Base-by-base conservation (phyloP, 2,797 vertebrate species). In the Cirrhinus mrigala region DNA sequence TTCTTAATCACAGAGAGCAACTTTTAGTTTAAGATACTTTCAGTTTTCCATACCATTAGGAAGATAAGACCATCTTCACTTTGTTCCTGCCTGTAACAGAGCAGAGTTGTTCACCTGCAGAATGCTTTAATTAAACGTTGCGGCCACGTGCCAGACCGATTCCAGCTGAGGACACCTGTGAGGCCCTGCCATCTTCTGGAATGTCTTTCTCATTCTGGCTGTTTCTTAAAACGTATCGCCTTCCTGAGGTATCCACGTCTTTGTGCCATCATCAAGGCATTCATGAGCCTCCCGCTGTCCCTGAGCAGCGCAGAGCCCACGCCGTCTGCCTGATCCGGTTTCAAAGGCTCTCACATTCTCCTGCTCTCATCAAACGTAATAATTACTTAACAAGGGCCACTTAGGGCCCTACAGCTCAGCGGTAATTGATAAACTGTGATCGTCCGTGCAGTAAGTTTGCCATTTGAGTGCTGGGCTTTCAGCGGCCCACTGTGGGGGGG, bases 391-490 rank as follows among this genome's bases (percentile, higher is more conserved):
- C 92, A 91, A 93, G 90, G 84, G 88, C 88, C 86, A 90, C 92
- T 92, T 83, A 87, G 88, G 3, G 86, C 91, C 89, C 87, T 86
- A 85, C 71, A 82, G 56, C 85, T 40, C 91, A 89, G 90, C 88
- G n/a, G 15, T 90, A 91, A 93, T 91, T 94, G 94, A 89, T 91
- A 75, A 85, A 90, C 94, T 95, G 94, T 95, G 95, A 96, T 96
- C 95, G 92, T 85, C 91, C 92, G 93, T 93, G 92, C 94, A 92
- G 91, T 90, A 87, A 91, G 91, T 90, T 74, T 66, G 66, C 24
- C 60, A 78, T 75, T 77, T 82, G 64, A 84, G 83, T 33, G 14
- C 20, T 69, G 56, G 70, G 48, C 71, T 69, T 66, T 79, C 68
- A 66, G 68, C 56, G 33, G 56, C 37, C 66, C 52, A 37, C 52